Conservation (phyloP, 2,113 vertebrate genomes). For the Indicator maculatus region DNA sequence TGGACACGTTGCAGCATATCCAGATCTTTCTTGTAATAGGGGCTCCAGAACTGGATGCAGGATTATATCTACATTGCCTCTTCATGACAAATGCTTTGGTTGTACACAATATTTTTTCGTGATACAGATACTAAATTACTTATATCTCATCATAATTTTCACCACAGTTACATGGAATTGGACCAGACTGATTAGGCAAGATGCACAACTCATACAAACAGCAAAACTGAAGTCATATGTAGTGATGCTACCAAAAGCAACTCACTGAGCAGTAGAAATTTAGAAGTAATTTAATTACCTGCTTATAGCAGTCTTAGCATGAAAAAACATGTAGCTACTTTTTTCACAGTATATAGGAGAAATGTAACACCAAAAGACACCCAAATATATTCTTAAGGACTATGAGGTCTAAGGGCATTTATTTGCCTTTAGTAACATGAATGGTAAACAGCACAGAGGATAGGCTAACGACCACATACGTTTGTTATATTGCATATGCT, state of each 20-base stretch:
- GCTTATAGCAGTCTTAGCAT: conserved; percentile 41
- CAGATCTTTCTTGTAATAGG: too few species aligned
- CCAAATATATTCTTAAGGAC: not conserved
- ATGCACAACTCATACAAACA: not conserved
- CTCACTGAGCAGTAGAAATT: not conserved
- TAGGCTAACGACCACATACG: not conserved
- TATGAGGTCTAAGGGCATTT: not conserved
- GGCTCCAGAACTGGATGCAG: too few species aligned
- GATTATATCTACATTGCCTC: not conserved
- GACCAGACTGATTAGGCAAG: not conserved
- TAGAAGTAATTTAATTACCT: conserved; percentile 63
- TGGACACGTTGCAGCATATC: too few species aligned
- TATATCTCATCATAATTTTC: not conserved
- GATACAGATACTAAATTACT: not conserved
- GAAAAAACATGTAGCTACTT: conserved; percentile 35
- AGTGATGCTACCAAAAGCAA: conserved; percentile 3
- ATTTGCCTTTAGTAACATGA: not conserved
- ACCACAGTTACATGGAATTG: not conserved
- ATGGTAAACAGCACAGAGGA: not conserved
- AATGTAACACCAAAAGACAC: not conserved
- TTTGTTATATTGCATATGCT: not conserved
- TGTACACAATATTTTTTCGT: not conserved
- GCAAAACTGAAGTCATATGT: conserved; percentile 6
- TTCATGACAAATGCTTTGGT: not conserved
- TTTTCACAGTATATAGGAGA: conserved; percentile 23